Evolutionary conservation across 2,113 vertebrate genomes (phyloP).

Genomic region (Meleagris gallopavo): DNA sequence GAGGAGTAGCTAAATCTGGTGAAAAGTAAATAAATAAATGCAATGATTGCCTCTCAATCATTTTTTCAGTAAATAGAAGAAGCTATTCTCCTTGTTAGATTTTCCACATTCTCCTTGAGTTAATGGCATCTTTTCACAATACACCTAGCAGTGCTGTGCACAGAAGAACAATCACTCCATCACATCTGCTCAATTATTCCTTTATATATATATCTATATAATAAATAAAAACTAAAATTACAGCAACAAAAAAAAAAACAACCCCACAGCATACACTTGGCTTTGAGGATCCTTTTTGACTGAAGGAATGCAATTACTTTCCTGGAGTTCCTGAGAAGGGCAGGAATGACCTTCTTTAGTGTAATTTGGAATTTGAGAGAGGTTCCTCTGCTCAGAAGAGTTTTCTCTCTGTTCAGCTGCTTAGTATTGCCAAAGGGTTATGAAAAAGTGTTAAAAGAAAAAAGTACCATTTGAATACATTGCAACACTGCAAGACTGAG

Average conservation of each 20-base stretch:
- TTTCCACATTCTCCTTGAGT: background rate
- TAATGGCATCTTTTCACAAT: background rate
- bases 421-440: background rate
- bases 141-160: background rate
- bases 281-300: conserved; percentile 15
- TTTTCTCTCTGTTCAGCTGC: background rate
- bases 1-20: background rate
- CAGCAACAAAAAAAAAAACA: background rate
- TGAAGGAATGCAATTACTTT: background rate
- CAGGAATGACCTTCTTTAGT: background rate
- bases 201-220: background rate
- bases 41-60: background rate
- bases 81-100: background rate
- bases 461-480: background rate
- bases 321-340: background rate
- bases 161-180: background rate
- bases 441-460: background rate
- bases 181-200: background rate
- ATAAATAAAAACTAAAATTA: background rate
- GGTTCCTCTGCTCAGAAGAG: background rate
- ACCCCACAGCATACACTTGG: no score
- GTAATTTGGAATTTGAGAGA: conserved; percentile 4
- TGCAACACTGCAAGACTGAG: background rate
- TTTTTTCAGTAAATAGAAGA: background rate
- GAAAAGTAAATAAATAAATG: background rate